Conservation (phyloP, 35 echinoderm and acorn worm species). For the Ophioderma brevispina region DNA sequence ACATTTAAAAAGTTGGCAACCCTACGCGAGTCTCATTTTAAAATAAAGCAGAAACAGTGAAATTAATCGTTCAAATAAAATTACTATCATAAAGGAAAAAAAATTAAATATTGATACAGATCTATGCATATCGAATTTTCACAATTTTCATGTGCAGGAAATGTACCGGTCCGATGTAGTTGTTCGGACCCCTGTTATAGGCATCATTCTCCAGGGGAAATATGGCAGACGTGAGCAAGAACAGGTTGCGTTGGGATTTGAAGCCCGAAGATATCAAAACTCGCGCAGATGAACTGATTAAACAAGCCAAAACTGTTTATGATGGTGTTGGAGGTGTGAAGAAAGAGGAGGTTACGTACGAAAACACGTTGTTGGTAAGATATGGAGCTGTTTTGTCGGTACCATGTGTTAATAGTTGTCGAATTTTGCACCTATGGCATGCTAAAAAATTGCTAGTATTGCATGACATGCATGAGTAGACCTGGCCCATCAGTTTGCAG, state of each 20-base stretch:
- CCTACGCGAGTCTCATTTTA: too few species aligned
- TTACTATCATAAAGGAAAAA: too few species aligned
- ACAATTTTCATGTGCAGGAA: too few species aligned
- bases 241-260: slow-evolving; percentile 86
- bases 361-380: slow-evolving; percentile 74
- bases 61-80: too few species aligned
- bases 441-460: too few species aligned
- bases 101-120: too few species aligned
- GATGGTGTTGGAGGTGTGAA: slow-evolving; percentile 80
- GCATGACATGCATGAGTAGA: too few species aligned
- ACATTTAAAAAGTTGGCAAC: too few species aligned
- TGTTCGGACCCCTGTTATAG: neutral
- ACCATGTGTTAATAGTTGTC: neutral
- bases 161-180: too few species aligned
- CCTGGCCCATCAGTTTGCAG: too few species aligned
- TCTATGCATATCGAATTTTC: too few species aligned
- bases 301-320: slow-evolving; percentile 63
- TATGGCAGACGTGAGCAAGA: slow-evolving; percentile 20
- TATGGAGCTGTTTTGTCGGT: neutral
- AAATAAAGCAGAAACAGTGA: too few species aligned
- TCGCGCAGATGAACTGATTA: slow-evolving; percentile 62
- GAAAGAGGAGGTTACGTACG: slow-evolving; percentile 62
- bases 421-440: neutral
- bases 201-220: neutral
- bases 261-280: slow-evolving; percentile 74